Evolutionary conservation across 37 sponge, comb jelly and placozoan species (phyloP), one percentile per base, ranked within the genome.

Genomic region (Axinella damicornis): DNA sequence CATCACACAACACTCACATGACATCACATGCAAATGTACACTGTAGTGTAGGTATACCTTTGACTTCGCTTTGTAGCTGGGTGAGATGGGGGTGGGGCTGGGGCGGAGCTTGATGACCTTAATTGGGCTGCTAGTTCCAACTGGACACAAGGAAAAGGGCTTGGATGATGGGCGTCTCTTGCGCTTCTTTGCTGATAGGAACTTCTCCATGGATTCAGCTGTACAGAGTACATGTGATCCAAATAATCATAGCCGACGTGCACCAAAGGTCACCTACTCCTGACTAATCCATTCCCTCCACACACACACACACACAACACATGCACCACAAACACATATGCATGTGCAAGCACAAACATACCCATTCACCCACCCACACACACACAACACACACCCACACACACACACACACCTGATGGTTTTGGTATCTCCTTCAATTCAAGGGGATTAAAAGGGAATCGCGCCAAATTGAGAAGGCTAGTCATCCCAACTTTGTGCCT

Each of bases 41-140:
- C 9, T 46, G 46, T 9, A n/a, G n/a, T n/a, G n/a, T 46, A 46
- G 46, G 4, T 46, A 46, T 46, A 81, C 58, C 69, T 69, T 81
- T 17, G 80, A 30, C 41, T 71, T 86, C 36, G 88, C 76, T 60
- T 81, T 88, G 58, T 88, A 88, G 81, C 82, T 74, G 21, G 88
- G 88, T 11, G 88, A 88, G 22, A 88, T 88, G 61, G 88, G 88
- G 57, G 82, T 88, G 75, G 82, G 82, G 41, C 82, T 80, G 55
- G 81, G 81, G 28, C 82, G 66, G 57, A 70, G 69, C 15, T 46
- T 67, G 25, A 88, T 57, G 30, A 80, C 62, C 36, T 65, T 82
- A 13, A 81, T 32, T 17, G 88, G 88, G 59, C 65, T 73, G 20
- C 40, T 71, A 24, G 62, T 53, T 21, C 77, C 78, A 61, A 67